Evolutionary conservation across 2,888 invertebrate genomes (phyloP), one percentile per base, ranked within the genome.

Genomic region (Helobdella robusta): DNA sequence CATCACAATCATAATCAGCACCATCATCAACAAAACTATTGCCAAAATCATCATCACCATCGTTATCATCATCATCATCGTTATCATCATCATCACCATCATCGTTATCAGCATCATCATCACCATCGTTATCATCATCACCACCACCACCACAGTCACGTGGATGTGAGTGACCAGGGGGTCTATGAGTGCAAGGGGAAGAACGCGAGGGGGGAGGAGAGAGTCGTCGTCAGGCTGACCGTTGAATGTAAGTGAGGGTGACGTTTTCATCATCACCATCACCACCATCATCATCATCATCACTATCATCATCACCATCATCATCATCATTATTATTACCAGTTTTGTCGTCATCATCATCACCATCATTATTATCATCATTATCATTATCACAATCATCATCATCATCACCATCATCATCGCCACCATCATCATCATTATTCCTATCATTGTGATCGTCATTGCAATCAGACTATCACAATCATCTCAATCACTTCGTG

Each of bases 71-170:
- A 32, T 59, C 32, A 65, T 56, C 56, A 56, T 56, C 64, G 23
- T 64, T 40, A 36, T 64, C 56, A 56, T 64, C 64, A 58, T 64
- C 40, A 56, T 64, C 64, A 58, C 56, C 64, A 64, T 64, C 58
- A 58, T 64, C 64, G 25, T 48, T 30, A 65, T 50, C 59, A 34
- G 59, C 59, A 48, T 65, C 59, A 48, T 50, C 52, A 50, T 50
- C 44, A 50, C 6, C 52, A 50, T 50, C 52, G 23, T 20, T 23
- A 50, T 20, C 8, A 50, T 20, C 52, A 50, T 23, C 52, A 50
- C 25, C 52, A 50, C 25, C 52, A 20, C 18, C n/a, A 18, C 18
- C 4, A 5, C 48, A 2, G n/a, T 23, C n/a, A 20, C 23, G 48
- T 2, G 8, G 23, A 4, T 48, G 2, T n/a, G 8, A 5, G 8